Evolutionary conservation across 2,888 invertebrate genomes (phyloP).

Genomic region (Agrilus mali): DNA sequence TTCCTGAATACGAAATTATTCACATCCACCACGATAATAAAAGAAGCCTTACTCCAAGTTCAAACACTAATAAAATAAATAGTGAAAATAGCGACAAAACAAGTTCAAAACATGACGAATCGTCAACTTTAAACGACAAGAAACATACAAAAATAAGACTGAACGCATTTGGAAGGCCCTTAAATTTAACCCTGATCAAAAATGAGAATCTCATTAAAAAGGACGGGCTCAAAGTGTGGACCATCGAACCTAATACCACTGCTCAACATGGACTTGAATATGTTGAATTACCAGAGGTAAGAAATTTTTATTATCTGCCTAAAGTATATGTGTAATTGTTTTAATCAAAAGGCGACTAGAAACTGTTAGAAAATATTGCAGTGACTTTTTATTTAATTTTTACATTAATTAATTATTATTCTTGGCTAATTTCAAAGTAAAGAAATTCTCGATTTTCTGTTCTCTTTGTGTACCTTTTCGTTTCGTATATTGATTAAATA

Average conservation of each 20-base stretch:
- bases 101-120: conserved; percentile 23
- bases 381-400: no score
- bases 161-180: conserved; percentile 66
- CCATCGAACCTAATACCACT: conserved; percentile 62
- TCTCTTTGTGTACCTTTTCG: no score
- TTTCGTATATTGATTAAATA: no score
- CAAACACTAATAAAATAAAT: conserved; percentile 8
- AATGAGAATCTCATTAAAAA: conserved; percentile 68
- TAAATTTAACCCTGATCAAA: conserved; percentile 61
- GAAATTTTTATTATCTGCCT: conserved; percentile 21
- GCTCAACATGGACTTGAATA: conserved; percentile 69
- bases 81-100: conserved; percentile 26
- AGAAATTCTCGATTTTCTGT: no score
- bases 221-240: conserved; percentile 70
- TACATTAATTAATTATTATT: no score
- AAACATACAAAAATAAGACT: conserved; percentile 44
- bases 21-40: conserved; percentile 53
- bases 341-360: no score
- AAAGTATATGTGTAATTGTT: background rate
- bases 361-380: no score
- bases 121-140: conserved; percentile 39
- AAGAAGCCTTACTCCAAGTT: conserved; percentile 19
- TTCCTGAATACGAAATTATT: conserved; percentile 77
- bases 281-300: conserved; percentile 62
- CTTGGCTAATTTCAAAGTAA: no score